phyloP scores from a whole-genome alignment of 2,888 invertebrate species.

The Lasioglossum figueresi region DNA sequence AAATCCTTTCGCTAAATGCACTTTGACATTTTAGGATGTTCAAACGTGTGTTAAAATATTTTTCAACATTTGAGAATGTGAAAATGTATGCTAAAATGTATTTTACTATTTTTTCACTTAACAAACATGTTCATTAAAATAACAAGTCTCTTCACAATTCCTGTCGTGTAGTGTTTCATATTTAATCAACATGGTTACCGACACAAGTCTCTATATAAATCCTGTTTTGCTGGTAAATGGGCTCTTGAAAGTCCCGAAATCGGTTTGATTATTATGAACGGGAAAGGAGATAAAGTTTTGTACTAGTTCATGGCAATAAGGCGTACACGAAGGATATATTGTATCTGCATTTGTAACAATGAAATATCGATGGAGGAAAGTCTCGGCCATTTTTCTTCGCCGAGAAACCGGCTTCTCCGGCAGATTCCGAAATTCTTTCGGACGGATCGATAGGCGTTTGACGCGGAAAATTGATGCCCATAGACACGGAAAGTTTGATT shows the following conservation, averaged over 20 bases:
- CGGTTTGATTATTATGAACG: background rate
- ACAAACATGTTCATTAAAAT: too few relatives aligned
- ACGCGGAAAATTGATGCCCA: slow-evolving; percentile 15
- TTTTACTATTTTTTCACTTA: too few relatives aligned
- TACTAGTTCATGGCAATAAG: background rate
- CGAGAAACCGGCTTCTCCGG: background rate
- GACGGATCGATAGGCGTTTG: slow-evolving; percentile 1
- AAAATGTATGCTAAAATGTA: too few relatives aligned
- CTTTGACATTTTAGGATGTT: too few relatives aligned
- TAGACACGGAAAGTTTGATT: slow-evolving; percentile 35
- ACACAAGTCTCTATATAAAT: background rate
- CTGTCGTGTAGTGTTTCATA: too few relatives aligned
- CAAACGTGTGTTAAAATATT: too few relatives aligned
- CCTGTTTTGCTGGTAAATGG: background rate
- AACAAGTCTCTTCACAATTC: too few relatives aligned
- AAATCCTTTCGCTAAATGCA: background rate
- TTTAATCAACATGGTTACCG: background rate
- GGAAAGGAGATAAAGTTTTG: background rate
- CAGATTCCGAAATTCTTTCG: slow-evolving; percentile 20
- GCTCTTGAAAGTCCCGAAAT: background rate
- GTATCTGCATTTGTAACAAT: background rate
- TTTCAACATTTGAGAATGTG: too few relatives aligned
- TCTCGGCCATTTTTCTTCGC: background rate
- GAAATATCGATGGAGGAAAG: background rate
- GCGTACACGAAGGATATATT: background rate